Evolutionary conservation across 37 sponge, comb jelly and placozoan species (phyloP).

Genomic region (Spongia lamella): DNA sequence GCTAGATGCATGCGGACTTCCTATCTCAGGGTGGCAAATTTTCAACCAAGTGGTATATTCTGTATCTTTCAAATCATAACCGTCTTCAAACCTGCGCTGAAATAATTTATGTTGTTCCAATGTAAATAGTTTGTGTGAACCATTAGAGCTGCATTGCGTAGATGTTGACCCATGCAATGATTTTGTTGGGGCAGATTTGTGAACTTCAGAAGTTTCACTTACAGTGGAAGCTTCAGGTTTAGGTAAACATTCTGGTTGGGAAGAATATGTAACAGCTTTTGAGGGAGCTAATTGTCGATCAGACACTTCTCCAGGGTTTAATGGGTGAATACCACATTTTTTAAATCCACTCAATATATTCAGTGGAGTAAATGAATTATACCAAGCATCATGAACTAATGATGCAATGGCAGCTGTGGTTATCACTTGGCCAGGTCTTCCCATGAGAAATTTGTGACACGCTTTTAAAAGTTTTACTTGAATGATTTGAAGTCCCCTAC

Average conservation of each 20-base stretch:
- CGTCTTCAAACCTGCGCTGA: slow-evolving; percentile 28
- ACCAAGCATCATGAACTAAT: slow-evolving; percentile 36
- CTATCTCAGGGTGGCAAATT: no score
- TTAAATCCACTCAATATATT: slow-evolving; percentile 35
- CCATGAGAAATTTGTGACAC: slow-evolving; percentile 31
- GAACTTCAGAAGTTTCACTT: no score
- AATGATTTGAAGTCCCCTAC: slow-evolving; percentile 50
- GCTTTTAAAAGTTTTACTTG: slow-evolving; percentile 33
- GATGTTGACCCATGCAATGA: no score
- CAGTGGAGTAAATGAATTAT: slow-evolving; percentile 17
- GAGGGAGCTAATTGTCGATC: slow-evolving; percentile 42
- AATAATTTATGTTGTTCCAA: slow-evolving; percentile 11
- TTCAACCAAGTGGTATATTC: slow-evolving; percentile 42
- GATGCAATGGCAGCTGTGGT: slow-evolving; percentile 34
- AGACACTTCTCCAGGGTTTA: slow-evolving; percentile 43
- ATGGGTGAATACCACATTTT: slow-evolving; percentile 30
- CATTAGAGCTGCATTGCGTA: no score
- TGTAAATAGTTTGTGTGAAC: no score
- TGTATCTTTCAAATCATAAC: slow-evolving; percentile 29
- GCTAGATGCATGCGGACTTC: no score
- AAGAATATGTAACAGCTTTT: slow-evolving; percentile 2
- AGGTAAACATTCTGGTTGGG: no score
- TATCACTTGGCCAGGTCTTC: slow-evolving; percentile 40
- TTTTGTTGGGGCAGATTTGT: no score
- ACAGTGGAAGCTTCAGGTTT: no score